Base-by-base conservation (phyloP, 2,797 vertebrate genomes). In the Hemitrygon akajei region DNA sequence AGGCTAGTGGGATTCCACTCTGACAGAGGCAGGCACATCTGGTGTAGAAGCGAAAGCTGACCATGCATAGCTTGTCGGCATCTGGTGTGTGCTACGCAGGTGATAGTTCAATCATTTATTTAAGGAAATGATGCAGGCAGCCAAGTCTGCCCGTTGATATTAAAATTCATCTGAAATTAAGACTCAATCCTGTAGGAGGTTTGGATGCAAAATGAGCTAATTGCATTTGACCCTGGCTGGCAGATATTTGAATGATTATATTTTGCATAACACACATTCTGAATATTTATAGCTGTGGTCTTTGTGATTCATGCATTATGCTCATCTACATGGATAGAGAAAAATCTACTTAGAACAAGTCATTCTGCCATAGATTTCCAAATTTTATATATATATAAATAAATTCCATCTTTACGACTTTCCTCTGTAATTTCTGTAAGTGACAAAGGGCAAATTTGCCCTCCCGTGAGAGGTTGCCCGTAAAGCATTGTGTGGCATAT, bases 21-120 rank as follows among this genome's bases (percentile, higher is more conserved):
- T 40, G 22, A 56, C 76, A 30, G 34, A 71, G 91, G 30, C 58
- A 58, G 71, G 71, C 91, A 75, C 66, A 75, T 93, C 91, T 93
- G 69, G 40, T 56, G 40, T 40, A 75, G 73, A 56, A 93, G 34
- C 25, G 40, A 93, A n/a, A 92, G 4, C 47, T 93, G 69, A 93
- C 91, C 73, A 93, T 56, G 69, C 40, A n/a, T 93, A 56, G 37
- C 47, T 58, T 76, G 91, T 56, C 30, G 73, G 37, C 91, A 93
- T 93, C 91, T 93, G 91, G 69, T 76, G 37, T 93, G 16, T 76
- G 91, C 71, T 56, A 73, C 71, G 18, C 73, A 56, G 91, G 37
- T 71, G 40, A 75, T 27, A 56, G 91, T 75, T 56, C 91, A 76
- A 56, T 76, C 25, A 30, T 20, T 75, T 93, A 93, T 56, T 73